phyloP scores from a whole-genome alignment of 2,888 invertebrate species.

The Hartigia nigra region DNA sequence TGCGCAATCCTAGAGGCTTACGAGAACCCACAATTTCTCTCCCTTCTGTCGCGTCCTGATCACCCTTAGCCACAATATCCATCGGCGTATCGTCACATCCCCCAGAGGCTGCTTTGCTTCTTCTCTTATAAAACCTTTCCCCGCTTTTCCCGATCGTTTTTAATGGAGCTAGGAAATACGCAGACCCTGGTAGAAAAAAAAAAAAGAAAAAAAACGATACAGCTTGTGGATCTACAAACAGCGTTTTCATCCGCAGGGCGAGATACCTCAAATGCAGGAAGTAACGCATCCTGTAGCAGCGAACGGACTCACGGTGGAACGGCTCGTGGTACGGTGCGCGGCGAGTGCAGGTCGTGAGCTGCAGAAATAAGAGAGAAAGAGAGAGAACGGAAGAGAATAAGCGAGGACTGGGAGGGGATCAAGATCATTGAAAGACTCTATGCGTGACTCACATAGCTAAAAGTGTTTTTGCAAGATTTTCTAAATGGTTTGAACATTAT shows the following conservation, averaged over 20 bases:
- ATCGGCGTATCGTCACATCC: conserved; percentile 21
- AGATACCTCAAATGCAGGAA: conserved; percentile 46
- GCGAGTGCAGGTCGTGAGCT: too few relatives aligned
- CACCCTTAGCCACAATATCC: conserved; percentile 8
- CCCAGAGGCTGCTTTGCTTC: too few relatives aligned
- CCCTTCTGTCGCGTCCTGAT: neutral
- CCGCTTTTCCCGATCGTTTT: conserved; percentile 37
- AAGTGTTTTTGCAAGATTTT: too few relatives aligned
- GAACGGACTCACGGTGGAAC: neutral
- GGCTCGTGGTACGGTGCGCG: too few relatives aligned
- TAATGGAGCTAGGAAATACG: conserved; percentile 21
- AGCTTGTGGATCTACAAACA: conserved; percentile 44
- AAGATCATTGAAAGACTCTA: neutral
- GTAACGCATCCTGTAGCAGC: conserved; percentile 42
- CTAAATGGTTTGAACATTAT: too few relatives aligned
- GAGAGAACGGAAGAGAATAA: too few relatives aligned
- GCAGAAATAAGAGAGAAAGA: too few relatives aligned
- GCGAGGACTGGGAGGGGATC: neutral
- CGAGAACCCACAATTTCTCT: conserved; percentile 10
- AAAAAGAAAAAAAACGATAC: conserved; percentile 32
- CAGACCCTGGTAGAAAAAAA: neutral
- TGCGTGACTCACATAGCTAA: too few relatives aligned
- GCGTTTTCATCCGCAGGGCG: conserved; percentile 25
- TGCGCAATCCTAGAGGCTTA: conserved; percentile 21
- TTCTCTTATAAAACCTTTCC: conserved; percentile 9